phyloP scores from a whole-genome alignment of 2,888 invertebrate species.

The Nudaria mundana region DNA sequence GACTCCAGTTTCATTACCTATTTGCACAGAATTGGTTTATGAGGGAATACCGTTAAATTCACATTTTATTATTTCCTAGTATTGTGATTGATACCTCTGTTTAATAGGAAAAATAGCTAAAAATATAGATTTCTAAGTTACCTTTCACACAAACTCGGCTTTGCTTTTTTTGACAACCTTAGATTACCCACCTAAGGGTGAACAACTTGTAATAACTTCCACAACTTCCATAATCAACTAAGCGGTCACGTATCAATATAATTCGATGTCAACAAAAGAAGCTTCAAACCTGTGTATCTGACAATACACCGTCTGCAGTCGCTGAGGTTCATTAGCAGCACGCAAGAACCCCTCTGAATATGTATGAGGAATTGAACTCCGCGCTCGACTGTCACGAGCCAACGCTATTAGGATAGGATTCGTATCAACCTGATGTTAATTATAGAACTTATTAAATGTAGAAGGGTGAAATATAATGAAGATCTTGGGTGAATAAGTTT shows the following conservation, averaged over 20 bases:
- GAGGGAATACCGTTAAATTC: no score
- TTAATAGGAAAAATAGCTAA: no score
- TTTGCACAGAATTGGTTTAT: no score
- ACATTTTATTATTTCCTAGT: no score
- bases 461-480: conserved; percentile 30
- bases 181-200: no score
- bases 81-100: no score
- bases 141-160: no score
- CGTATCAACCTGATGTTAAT: conserved; percentile 41
- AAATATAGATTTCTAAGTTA: no score
- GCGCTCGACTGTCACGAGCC: conserved; percentile 42
- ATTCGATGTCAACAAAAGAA: conserved; percentile 45
- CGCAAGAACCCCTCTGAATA: conserved; percentile 50
- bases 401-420: conserved; percentile 45
- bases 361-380: conserved; percentile 60
- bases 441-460: conserved; percentile 33
- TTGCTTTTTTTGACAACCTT: no score
- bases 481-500: conserved; percentile 15
- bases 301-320: conserved; percentile 37
- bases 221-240: conserved; percentile 33
- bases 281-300: conserved; percentile 42
- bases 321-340: conserved; percentile 46
- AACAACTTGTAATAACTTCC: no score
- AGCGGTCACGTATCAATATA: conserved; percentile 41
- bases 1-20: no score